Evolutionary conservation across 1,140 invertebrate genomes (phyloP), one percentile per base, ranked within the genome.

Genomic region (Xylocopa sonorina): DNA sequence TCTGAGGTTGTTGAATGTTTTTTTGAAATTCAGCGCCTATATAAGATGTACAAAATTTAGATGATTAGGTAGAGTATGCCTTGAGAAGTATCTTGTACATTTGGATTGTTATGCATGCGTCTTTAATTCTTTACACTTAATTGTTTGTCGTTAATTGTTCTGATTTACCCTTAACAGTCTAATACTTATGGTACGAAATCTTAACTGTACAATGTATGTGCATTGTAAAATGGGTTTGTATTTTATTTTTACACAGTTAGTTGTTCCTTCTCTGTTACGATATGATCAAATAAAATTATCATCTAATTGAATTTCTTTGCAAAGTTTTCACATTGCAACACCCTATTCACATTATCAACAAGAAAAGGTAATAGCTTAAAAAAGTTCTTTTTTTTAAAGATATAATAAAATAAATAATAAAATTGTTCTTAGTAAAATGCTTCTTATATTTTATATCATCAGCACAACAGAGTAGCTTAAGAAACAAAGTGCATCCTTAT

Each of bases 201-300:
- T n/a, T 64, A 41, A 62, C 16, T 5, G 34, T 21, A 6, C 29
- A 10, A 29, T 58, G 43, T 34, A 69, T 58, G 29, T 48, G 53
- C 53, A 48, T 77, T 58, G 66, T 60, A 50, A 69, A 77, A 60
- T 21, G 32, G 41, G 12, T 67, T 75, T 51, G 32, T 32, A 16
- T 41, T 71, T 71, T 62, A 62, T 62, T 71, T 62, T 71, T 43
- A 60, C 66, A 71, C 43, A 55, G 12, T 38, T n/a, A 38, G 51
- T 75, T 21, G 46, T 9, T 75, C 12, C 41, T 29, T 38, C 32
- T 18, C 10, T 71, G 55, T 78, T 62, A 24, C 21, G 62, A 51
- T 29, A 16, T 50, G 24, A 78, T 62, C 32, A 41, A 78, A 78
- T 78, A 62, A 78, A 78, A 78, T 78, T 32, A 3, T 77, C 41